Evolutionary conservation across 2,113 vertebrate genomes (phyloP).

Genomic region (Anarrhichthys ocellatus): DNA sequence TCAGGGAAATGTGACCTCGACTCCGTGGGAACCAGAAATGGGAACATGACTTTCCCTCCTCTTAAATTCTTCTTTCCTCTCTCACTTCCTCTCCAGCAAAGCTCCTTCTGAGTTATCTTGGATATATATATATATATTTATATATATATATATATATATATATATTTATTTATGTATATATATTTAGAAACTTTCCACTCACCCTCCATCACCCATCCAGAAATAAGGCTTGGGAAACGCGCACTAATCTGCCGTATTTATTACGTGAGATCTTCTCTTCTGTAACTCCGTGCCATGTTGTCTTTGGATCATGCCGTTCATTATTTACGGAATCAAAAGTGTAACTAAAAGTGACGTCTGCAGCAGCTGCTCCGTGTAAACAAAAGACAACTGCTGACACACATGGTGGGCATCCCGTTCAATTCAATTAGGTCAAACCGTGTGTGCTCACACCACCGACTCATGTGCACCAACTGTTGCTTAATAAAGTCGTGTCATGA

Average conservation of each 20-base stretch:
- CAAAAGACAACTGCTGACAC: neutral
- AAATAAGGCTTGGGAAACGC: constrained; percentile 44
- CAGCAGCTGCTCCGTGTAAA: constrained; percentile 16
- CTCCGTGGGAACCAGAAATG: constrained; percentile 69
- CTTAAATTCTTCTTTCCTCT: constrained; percentile 49
- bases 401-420: too few relatives aligned
- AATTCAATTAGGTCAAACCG: too few relatives aligned
- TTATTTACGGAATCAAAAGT: neutral
- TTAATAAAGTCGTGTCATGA: too few relatives aligned
- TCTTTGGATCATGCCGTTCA: constrained; percentile 10
- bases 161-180: neutral
- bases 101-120: constrained; percentile 45
- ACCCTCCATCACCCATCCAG: neutral
- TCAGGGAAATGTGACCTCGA: constrained; percentile 32
- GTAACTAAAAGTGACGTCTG: neutral
- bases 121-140: constrained; percentile 42
- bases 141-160: constrained; percentile 38
- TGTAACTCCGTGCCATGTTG: neutral
- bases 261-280: constrained; percentile 5
- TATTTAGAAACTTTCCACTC: constrained; percentile 53
- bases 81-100: constrained; percentile 66
- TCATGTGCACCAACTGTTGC: too few relatives aligned
- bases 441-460: too few relatives aligned
- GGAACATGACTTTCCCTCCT: constrained; percentile 55
- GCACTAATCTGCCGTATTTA: neutral